phyloP scores from a whole-genome alignment of 2,113 vertebrate species.

The Eleginops maclovinus region DNA sequence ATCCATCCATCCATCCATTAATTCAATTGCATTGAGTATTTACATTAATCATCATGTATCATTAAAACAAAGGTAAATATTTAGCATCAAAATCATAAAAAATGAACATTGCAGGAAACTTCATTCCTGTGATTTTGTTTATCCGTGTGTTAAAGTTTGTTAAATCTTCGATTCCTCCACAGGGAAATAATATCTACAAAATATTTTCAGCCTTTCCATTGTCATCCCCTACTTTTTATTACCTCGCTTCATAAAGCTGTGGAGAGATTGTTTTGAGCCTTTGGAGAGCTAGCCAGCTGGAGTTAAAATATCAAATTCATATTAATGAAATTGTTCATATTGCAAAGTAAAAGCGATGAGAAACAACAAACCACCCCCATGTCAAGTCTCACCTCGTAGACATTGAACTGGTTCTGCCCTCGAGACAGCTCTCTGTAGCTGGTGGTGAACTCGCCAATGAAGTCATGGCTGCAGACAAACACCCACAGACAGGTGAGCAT shows the following conservation, averaged over 20 bases:
- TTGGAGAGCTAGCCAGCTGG: neutral
- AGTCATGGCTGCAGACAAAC: conserved; percentile 89
- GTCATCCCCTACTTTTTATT: neutral
- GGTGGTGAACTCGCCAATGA: conserved; percentile 98
- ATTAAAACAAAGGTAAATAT: neutral
- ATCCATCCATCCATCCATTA: neutral
- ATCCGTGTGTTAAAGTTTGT: neutral
- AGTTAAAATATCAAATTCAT: conserved; percentile 12
- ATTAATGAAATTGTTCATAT: neutral
- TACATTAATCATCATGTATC: neutral
- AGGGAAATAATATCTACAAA: neutral
- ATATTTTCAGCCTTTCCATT: neutral
- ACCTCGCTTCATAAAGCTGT: neutral
- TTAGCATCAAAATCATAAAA: neutral
- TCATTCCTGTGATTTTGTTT: neutral
- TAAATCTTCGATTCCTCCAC: neutral
- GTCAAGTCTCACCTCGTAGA: conserved; percentile 80
- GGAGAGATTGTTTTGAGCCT: neutral
- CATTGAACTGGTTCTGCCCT: conserved; percentile 96
- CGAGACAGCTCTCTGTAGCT: conserved; percentile 97
- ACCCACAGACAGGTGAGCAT: conserved; percentile 27
- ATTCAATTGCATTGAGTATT: neutral
- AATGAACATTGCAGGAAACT: neutral
- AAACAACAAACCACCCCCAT: conserved; percentile 30
- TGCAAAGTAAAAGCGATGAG: neutral